A percentile compares a stretch with the other conserved stretches of the same genome.
Conservation (phyloP, 2,888 invertebrate species). For the Euplexia lucipara region DNA sequence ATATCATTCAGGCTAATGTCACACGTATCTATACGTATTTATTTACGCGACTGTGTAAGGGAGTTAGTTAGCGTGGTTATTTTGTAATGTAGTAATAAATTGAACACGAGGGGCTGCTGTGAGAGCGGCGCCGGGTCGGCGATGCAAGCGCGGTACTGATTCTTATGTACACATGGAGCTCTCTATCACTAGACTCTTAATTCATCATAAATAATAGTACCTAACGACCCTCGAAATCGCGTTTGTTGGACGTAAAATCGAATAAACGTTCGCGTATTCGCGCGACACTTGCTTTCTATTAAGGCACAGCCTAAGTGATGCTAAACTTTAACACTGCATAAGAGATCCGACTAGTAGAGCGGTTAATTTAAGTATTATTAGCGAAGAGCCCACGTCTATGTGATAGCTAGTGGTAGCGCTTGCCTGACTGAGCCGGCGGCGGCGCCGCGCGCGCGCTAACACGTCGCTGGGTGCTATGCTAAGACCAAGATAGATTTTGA, state of each 20-base stretch:
- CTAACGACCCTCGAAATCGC: too few relatives aligned
- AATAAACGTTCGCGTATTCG: too few relatives aligned
- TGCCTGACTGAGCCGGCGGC: conserved; percentile 10
- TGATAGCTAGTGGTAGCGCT: not conserved
- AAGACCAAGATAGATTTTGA: conserved; percentile 83
- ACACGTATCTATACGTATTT: conserved; percentile 62
- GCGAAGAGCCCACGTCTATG: not conserved
- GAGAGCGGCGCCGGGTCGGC: conserved; percentile 49
- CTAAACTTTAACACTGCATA: too few relatives aligned
- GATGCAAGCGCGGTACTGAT: not conserved
- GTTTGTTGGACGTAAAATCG: too few relatives aligned
- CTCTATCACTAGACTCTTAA: not conserved
- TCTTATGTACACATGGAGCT: not conserved
- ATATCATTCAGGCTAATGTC: conserved; percentile 70
- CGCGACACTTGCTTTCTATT: too few relatives aligned
- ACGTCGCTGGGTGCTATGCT: conserved; percentile 83
- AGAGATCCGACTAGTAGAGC: not conserved
- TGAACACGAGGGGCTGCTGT: conserved; percentile 65
- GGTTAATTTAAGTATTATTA: conserved; percentile 1
- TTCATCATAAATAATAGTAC: not conserved
- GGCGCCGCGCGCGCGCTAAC: conserved; percentile 45
- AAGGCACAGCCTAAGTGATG: not conserved
- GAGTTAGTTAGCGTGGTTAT: conserved; percentile 66
- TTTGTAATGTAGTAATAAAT: conserved; percentile 71
- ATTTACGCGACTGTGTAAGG: conserved; percentile 66